Conservation (phyloP, 2,888 invertebrate species). For the Drosophila anomalipes region DNA sequence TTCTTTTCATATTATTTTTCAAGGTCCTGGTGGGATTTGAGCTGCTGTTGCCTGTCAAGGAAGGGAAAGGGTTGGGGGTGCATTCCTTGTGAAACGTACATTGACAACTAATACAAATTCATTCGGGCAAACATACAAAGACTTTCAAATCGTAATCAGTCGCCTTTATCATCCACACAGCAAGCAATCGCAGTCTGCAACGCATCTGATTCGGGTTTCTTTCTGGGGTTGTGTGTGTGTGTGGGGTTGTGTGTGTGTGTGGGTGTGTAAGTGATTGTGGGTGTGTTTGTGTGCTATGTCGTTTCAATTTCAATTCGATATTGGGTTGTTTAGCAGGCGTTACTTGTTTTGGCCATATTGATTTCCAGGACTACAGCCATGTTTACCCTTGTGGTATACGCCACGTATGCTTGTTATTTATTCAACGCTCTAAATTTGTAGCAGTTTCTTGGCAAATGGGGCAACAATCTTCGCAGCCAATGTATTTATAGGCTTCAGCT, state of each 20-base stretch:
- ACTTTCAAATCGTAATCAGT: slow-evolving; percentile 63
- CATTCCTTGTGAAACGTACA: background rate
- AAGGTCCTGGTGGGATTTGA: slow-evolving; percentile 2
- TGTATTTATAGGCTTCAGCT: slow-evolving; percentile 25
- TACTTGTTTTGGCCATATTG: slow-evolving; percentile 43
- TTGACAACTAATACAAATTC: slow-evolving; percentile 55
- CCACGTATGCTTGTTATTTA: slow-evolving; percentile 49
- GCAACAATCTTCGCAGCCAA: slow-evolving; percentile 12
- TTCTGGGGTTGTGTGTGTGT: slow-evolving; percentile 2
- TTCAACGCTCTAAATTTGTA: slow-evolving; percentile 30
- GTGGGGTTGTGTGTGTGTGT: background rate
- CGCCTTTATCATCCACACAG: slow-evolving; percentile 38
- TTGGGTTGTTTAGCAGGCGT: slow-evolving; percentile 53
- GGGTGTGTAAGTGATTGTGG: slow-evolving; percentile 1
- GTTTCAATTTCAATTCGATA: slow-evolving; percentile 68
- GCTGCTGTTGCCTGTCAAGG: background rate
- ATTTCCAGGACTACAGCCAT: slow-evolving; percentile 26
- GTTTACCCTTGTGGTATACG: slow-evolving; percentile 25
- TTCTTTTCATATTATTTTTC: slow-evolving; percentile 28
- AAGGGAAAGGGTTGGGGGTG: background rate
- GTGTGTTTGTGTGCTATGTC: slow-evolving; percentile 27
- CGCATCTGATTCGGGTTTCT: slow-evolving; percentile 26
- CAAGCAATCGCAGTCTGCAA: slow-evolving; percentile 12
- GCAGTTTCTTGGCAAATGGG: slow-evolving; percentile 29
- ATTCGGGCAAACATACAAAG: slow-evolving; percentile 53